A percentile compares a stretch with the other conserved stretches of the same genome.
Evolutionary conservation across 2,888 invertebrate species (phyloP).

Genomic region (Caenorhabditis afra): DNA sequence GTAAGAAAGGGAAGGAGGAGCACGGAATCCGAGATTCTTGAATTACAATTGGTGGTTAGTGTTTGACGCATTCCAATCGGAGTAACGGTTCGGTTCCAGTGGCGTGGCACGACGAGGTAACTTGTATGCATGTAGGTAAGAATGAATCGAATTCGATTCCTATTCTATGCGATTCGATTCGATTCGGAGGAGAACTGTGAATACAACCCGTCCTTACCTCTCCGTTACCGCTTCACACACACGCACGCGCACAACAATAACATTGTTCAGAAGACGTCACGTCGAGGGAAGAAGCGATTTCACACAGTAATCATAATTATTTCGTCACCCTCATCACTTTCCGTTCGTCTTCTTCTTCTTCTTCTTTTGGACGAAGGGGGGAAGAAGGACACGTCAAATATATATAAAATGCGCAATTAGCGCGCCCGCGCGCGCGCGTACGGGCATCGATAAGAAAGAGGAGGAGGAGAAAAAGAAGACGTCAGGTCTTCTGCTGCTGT

Average conservation of each 20-base stretch:
- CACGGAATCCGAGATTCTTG: constrained; percentile 8
- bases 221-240: constrained; percentile 13
- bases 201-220: too few species aligned
- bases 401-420: constrained; percentile 41
- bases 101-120: not conserved
- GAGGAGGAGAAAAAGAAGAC: not conserved
- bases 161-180: not conserved
- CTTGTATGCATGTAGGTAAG: constrained; percentile 1
- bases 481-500: constrained; percentile 25
- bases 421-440: not conserved
- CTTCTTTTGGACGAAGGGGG: not conserved
- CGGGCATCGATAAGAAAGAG: constrained; percentile 9
- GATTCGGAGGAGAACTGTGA: too few species aligned
- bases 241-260: too few species aligned
- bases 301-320: not conserved
- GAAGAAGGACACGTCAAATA: not conserved
- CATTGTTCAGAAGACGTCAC: not conserved
- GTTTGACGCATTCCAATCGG: too few species aligned
- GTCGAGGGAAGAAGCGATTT: not conserved
- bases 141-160: too few species aligned
- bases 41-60: not conserved
- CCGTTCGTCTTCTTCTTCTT: constrained; percentile 5
- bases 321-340: too few species aligned
- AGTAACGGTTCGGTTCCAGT: too few species aligned
- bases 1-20: not conserved